These are phyloP conservation scores for Sciurus vulgaris DNA, from an alignment of 2,797 vertebrate species.

Conservation along the genomic window DNA sequence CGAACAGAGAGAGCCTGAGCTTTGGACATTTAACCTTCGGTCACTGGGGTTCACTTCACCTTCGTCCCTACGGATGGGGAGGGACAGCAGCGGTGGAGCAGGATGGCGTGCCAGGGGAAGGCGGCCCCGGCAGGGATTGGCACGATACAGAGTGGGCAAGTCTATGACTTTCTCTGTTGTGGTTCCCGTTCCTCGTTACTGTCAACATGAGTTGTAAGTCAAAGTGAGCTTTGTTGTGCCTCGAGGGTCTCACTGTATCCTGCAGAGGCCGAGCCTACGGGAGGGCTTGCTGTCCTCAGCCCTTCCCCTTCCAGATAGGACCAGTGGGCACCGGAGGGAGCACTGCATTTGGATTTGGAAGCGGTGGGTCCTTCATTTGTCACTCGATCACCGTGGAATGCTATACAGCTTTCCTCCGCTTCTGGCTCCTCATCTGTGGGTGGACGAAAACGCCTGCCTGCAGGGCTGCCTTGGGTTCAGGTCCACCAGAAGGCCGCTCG, in stretches of 20 bases:
- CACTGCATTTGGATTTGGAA: no score
- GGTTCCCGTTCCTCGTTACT: not conserved
- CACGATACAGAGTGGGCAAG: not conserved
- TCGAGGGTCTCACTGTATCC: not conserved
- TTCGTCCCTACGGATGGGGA: not conserved
- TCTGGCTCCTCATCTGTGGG: not conserved
- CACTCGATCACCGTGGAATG: not conserved
- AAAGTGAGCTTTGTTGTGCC: not conserved
- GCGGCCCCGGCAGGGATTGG: rapidly evolving
- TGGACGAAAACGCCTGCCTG: not conserved
- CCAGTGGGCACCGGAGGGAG: no score
- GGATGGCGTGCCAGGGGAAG: rapidly evolving
- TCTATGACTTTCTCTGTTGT: not conserved
- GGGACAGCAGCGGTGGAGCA: no score
- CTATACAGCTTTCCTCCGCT: not conserved
- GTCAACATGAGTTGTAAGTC: not conserved
- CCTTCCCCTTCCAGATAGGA: not conserved
- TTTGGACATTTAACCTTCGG: no score
- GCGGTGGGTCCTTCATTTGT: not conserved
- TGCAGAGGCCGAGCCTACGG: not conserved
- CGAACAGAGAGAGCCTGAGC: not conserved
- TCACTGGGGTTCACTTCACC: not conserved
- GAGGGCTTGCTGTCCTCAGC: rapidly evolving
- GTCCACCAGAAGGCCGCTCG: not conserved
- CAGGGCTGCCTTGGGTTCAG: not conserved